Base-by-base conservation (phyloP, 2,797 vertebrate genomes). In the Halcyon smyrnensis region DNA sequence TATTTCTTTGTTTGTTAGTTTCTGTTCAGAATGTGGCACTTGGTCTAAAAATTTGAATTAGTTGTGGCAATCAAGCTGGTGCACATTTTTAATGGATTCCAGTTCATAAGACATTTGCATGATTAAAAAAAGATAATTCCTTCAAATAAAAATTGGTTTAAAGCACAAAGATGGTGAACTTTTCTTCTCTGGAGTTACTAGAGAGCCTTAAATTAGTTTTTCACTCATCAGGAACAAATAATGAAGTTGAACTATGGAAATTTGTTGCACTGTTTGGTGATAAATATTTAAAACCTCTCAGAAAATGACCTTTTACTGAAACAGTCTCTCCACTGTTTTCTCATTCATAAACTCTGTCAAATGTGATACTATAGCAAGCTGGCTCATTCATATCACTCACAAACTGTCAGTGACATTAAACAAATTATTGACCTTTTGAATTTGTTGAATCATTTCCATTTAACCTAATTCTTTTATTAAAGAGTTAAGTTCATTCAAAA, bases 351-450 rank as follows among this genome's bases (percentile, higher is more conserved):
- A 65, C 7, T 73, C 23, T 34, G 36, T n/a, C 24, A 67, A 65
- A 76, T 39, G 3, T 62, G 36, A 70, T 11, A 71, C 13, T 7
- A 45, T n/a, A 84, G 4, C 6, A 84, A 79, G 8, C 6, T 59
- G 25, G 6, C 4, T 88, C 2, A 17, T 79, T 84, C 2, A 0
- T 34, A 50, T 18, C 13, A 43, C 15, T 73, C 13, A 50, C 8
- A 63, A 71, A 12, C 28, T 54, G 21, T 32, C 34, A 45, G 3
- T 46, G 8, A 37, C 9, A 59, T 18, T 30, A 37, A 71, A 70
- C 0, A 64, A 80, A 64, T 23, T 28, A 5, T 43, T 69, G 4
- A 20, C 6, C 15, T 34, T 54, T 62, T 46, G 1, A 0, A 12
- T 34, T 82, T 78, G 6, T 46, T 68, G 9, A 5, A 68, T 5